Evolutionary conservation across 2,888 invertebrate genomes (phyloP).

Genomic region (Stenolophus ochropezus): DNA sequence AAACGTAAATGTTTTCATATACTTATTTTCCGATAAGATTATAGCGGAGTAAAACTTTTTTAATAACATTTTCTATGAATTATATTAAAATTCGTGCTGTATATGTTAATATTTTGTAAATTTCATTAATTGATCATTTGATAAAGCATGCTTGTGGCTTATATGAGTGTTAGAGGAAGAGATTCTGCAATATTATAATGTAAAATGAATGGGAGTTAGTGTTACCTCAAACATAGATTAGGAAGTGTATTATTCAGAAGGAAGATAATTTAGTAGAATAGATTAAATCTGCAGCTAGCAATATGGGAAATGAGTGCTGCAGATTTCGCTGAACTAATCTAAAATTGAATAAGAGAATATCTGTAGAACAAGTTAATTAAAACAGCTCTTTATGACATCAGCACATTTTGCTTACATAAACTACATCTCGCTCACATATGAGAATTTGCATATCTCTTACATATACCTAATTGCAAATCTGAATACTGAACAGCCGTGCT

Average conservation of each 20-base stretch:
- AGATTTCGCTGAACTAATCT: constrained; percentile 42
- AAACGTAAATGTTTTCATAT: no score
- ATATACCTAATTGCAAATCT: constrained; percentile 23
- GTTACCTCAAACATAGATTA: background rate
- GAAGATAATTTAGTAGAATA: background rate
- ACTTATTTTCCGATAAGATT: no score
- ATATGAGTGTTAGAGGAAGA: no score
- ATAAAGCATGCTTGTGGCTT: no score
- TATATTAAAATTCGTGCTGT: no score
- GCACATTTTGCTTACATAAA: constrained; percentile 38
- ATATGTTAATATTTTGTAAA: no score
- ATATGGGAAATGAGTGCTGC: constrained; percentile 7
- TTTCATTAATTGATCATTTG: no score
- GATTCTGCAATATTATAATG: background rate
- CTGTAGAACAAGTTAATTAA: constrained; percentile 26
- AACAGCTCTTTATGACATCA: constrained; percentile 37
- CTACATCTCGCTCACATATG: constrained; percentile 32
- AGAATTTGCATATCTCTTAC: constrained; percentile 25
- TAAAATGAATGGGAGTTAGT: background rate
- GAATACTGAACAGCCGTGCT: background rate
- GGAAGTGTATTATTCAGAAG: background rate
- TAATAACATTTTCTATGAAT: no score
- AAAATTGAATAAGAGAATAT: constrained; percentile 33
- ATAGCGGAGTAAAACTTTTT: no score
- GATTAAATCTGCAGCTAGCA: background rate